Conservation (phyloP, 2,888 invertebrate genomes). For the Pollenia angustigena region DNA sequence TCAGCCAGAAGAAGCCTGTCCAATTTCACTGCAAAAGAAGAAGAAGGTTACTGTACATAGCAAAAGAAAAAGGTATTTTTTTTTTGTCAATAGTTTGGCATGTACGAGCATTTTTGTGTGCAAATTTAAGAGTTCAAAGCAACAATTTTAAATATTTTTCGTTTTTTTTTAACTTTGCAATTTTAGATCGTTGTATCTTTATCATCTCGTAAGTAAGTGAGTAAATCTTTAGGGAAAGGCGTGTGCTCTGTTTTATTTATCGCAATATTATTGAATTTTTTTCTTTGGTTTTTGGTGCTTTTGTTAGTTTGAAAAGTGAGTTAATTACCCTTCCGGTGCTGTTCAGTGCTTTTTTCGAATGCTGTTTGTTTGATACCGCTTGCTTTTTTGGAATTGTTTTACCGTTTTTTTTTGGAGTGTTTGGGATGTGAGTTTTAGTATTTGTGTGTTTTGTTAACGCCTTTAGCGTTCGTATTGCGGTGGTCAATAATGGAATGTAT, state of each 20-base stretch:
- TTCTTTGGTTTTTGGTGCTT: slow-evolving; percentile 57
- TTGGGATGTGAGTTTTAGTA: slow-evolving; percentile 14
- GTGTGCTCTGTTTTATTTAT: slow-evolving; percentile 63
- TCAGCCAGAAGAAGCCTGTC: slow-evolving; percentile 18
- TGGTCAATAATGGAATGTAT: slow-evolving; percentile 54
- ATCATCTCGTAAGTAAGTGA: slow-evolving; percentile 35
- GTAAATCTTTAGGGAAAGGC: slow-evolving; percentile 64
- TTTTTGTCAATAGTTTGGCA: slow-evolving; percentile 8
- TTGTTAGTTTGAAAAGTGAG: slow-evolving; percentile 78
- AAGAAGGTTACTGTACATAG: background rate
- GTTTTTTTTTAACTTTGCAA: background rate
- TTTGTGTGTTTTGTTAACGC: slow-evolving; percentile 54
- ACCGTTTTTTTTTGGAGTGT: slow-evolving; percentile 6
- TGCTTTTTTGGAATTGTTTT: slow-evolving; percentile 47
- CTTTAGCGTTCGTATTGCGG: slow-evolving; percentile 59
- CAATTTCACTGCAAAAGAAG: background rate
- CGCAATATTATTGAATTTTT: slow-evolving; percentile 36
- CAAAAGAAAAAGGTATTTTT: slow-evolving; percentile 46
- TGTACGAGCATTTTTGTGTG: slow-evolving; percentile 20
- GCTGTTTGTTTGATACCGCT: slow-evolving; percentile 25
- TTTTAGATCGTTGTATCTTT: slow-evolving; percentile 36
- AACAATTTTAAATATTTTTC: slow-evolving; percentile 30
- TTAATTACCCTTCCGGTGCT: slow-evolving; percentile 83
- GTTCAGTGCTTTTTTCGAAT: slow-evolving; percentile 33
- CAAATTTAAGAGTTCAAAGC: slow-evolving; percentile 47